Conservation (phyloP, 37 sponge, comb jelly and placozoan species). For the Haliclona indistincta region DNA sequence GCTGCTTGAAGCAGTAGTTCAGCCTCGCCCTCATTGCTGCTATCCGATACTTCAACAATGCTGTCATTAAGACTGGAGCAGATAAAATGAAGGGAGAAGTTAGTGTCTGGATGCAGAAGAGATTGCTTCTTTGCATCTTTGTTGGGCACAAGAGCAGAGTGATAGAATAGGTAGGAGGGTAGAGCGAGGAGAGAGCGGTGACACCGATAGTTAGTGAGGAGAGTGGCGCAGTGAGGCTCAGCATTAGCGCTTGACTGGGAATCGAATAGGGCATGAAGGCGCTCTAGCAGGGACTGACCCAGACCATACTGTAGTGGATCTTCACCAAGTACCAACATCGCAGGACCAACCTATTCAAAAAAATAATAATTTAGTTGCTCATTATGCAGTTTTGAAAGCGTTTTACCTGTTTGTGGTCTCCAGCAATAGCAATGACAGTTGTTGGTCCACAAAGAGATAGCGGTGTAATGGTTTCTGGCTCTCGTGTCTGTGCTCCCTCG, state of each 20-base stretch:
- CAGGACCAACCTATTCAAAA: conserved; percentile 76
- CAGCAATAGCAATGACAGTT: too few relatives aligned
- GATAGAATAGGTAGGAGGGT: conserved; percentile 56
- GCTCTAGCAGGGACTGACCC: conserved; percentile 50
- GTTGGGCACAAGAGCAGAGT: conserved; percentile 9
- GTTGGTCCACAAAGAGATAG: too few relatives aligned
- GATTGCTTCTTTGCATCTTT: neutral
- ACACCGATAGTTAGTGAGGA: conserved; percentile 61
- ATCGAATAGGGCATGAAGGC: conserved; percentile 33
- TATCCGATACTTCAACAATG: neutral
- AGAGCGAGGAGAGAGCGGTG: conserved; percentile 48
- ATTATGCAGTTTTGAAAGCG: too few relatives aligned
- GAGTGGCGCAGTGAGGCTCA: neutral
- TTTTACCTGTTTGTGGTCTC: too few relatives aligned
- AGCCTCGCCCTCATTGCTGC: conserved; percentile 13
- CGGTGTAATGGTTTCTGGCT: too few relatives aligned
- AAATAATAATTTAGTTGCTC: too few relatives aligned
- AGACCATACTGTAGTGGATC: conserved; percentile 56
- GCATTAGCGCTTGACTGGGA: neutral
- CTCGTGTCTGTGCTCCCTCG: too few relatives aligned
- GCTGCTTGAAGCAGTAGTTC: conserved; percentile 14
- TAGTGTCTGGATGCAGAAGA: conserved; percentile 35
- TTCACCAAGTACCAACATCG: conserved; percentile 63
- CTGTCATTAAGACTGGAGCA: conserved; percentile 22
- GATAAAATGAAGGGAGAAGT: conserved; percentile 55